Evolutionary conservation across 2,888 invertebrate genomes (phyloP), one percentile per base, ranked within the genome.

Genomic region (Ornithoptera alexandrae): DNA sequence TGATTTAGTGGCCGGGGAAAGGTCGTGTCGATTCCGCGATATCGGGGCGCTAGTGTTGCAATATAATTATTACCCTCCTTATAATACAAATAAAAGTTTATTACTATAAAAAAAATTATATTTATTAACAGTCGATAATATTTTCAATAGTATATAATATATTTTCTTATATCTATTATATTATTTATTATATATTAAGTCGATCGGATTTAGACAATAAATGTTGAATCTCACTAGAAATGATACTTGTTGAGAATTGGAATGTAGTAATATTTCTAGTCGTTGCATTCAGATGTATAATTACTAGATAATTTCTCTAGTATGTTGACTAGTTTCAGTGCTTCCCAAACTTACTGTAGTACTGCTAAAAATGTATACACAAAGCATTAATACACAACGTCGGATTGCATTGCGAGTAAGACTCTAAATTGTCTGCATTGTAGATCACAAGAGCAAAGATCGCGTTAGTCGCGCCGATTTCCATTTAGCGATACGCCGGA

Each of bases 1-100:
- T 87, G 87, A 88, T 88, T 87, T 86, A 85, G n/a, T 24, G 77
- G 77, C 78, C 79, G 84, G 80, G 78, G 87, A 85, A 84, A 87
- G 89, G 88, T 90, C 89, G 89, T 90, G 90, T 74, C 78, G 89
- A 88, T 87, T 73, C 72, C 56, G 53, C 77, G 82, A 84, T 83
- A 82, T 77, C 78, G 79, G 78, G 75, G 78, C 74, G 76, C 77
- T 74, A 71, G 75, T 71, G 67, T 63, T 68, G 58, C 20, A 53
- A 73, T 74, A 76, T 80, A 81, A 82, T 81, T 82, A 80, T 79
- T 77, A 75, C 75, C 72, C 67, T 72, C 74, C 72, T 68, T 70
- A 71, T 70, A 18, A 53, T 53, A 53, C 17, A 53, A 53, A 17
- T n/a, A 53, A 18, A 18, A 17, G n/a, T 53, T 53, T 17, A 53